Percentiles rank a stretch among this genome's conserved stretches.
Conservation (phyloP, 2,113 vertebrate species). For the Chauna torquata region DNA sequence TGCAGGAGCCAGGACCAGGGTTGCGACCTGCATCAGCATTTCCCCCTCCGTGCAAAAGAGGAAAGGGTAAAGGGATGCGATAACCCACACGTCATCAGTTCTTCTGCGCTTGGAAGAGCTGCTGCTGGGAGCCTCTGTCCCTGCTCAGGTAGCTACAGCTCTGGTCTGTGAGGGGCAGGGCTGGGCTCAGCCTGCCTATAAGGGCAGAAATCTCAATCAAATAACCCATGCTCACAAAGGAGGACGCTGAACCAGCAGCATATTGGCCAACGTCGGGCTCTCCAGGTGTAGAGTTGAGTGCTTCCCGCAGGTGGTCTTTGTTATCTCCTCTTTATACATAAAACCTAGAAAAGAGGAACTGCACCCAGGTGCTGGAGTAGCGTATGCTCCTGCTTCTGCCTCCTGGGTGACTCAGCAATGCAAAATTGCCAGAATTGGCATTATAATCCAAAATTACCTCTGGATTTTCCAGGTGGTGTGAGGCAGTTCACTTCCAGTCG, state of each 20-base stretch:
- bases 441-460: neutral
- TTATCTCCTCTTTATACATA: neutral
- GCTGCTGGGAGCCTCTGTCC: neutral
- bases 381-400: neutral
- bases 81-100: rapidly evolving
- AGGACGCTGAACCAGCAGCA: rapidly evolving
- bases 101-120: neutral
- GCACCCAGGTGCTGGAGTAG: neutral
- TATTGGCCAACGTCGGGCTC: neutral
- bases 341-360: rapidly evolving
- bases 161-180: too few species aligned
- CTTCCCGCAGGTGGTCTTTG: rapidly evolving
- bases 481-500: rapidly evolving
- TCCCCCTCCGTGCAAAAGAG: neutral
- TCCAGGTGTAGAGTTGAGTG: too few species aligned
- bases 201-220: neutral
- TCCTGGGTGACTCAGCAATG: neutral
- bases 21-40: neutral
- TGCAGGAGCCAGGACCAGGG: neutral
- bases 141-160: neutral
- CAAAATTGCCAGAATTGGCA: neutral
- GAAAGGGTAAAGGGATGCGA: rapidly evolving
- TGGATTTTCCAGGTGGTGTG: rapidly evolving
- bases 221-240: rapidly evolving
- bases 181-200: neutral